Base-by-base conservation (phyloP, 2,797 vertebrate species). In the Melanotaenia pygmaea region DNA sequence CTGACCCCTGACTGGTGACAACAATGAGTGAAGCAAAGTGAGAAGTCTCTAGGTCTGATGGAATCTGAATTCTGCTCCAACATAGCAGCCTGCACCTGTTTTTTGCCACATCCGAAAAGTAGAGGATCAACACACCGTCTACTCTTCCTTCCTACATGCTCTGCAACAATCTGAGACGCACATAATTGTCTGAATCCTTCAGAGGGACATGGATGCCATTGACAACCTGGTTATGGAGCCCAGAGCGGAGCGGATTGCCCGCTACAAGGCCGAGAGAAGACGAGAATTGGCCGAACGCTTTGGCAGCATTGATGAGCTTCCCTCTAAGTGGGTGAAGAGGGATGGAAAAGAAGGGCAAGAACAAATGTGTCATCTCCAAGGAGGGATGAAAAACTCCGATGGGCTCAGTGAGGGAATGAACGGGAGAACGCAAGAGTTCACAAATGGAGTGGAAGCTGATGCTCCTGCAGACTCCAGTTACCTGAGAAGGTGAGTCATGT, bases 201-300 rank as follows among this genome's bases (percentile, higher is more conserved):
- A 40, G 54, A 85, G 61, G 63, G 35, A 74, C 74, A 91, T 88
- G 82, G 87, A 93, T 6, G 35, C 70, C 9, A 78, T 93, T 83
- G 94, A 95, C 79, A 92, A 87, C 77, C 80, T 83, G 0, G 84
- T 77, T 24, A 83, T 89, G 79, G 94, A 95, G 85, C 88, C 94
- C 70, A 88, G 94, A 62, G 91, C 94, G 0, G 95, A 94, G 82
- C 90, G 94, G 43, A 95, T 95, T 1, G 94, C 94, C 59, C 93
- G 94, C 47, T 95, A 95, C 67, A 96, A 95, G 85, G 93, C 94
- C 0, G 95, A 95, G 82, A 90, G 95, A 81, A 86, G 94, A 76
- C 81, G 94, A 65, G 94, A 95, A 59, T 89, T 95, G 74, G 93
- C 93, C 0, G 93, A 95, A 14, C 91, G 89, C 57, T 95, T 85